Base-by-base conservation (phyloP, 2,888 invertebrate species). In the Terebella lapidaria region DNA sequence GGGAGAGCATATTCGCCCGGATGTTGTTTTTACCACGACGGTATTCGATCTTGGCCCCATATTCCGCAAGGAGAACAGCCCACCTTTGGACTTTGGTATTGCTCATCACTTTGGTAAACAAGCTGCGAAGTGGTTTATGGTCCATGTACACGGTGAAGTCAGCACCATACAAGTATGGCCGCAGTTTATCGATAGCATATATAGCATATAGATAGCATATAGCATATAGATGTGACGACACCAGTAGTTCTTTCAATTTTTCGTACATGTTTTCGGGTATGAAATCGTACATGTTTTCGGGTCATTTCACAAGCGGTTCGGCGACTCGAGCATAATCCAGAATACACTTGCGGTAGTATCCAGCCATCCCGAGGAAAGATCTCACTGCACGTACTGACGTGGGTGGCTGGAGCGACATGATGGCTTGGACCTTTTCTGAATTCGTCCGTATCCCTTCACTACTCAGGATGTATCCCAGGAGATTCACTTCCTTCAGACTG, bases 381-480 rank as follows among this genome's bases (percentile, higher is more conserved):
- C 62, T 24, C 5, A 62, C 59, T 27, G 45, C 47, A 18, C 24
- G 47, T 18, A 61, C 47, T 55, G 1, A 22, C 2, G 4, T 28
- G 20, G 59, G 62, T 1, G 42, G 24, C 5, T 4, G 5, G 54
- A 58, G 24, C 4, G 54, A 28, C 1, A 3, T 4, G 20, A 61
- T 58, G 47, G 58, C 55, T 10, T 25, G 26, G n/a, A 63, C 53
- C 46, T 65, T 63, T 10, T 60, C 59, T 2, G 64, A 61, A 30
- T 66, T 62, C 3, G 55, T 29, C 3, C n/a, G 18, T 25, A 69
- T 60, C 18, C 64, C 63, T 2, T 64, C 30, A 26, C 3, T 30
- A 28, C 46, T 45, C 20, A 69, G 54, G 10, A 60, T 57, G 56
- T 66, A 63, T 3, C 68, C 67, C n/a, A 67, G 51, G 46, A 63